Evolutionary conservation across 2,113 vertebrate genomes (phyloP).

Genomic region (Alosa alosa): DNA sequence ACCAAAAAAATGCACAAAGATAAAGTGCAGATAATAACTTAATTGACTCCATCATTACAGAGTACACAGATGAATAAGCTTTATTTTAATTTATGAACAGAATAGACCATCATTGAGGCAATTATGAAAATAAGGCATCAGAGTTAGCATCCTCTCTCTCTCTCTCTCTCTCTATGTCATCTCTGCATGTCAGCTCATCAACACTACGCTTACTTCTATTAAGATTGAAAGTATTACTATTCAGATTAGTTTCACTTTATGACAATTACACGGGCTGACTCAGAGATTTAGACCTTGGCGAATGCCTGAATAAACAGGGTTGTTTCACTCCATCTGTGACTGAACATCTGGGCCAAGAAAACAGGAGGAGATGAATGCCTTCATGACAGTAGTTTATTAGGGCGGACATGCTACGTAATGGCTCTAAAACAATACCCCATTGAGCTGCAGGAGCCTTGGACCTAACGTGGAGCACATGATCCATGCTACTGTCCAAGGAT

Average conservation of each 20-base stretch:
- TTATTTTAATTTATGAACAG: conserved; percentile 26
- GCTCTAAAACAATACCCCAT: conserved; percentile 34
- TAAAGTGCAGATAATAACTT: conserved; percentile 42
- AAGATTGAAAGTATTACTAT: conserved; percentile 17
- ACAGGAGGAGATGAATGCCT: conserved; percentile 36
- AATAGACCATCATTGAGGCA: conserved; percentile 34
- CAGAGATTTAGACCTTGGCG: conserved; percentile 25
- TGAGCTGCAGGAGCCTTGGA: conserved; percentile 24
- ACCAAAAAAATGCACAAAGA: conserved; percentile 36
- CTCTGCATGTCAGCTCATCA: neutral
- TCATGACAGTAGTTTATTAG: conserved; percentile 36
- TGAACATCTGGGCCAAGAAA: conserved; percentile 30
- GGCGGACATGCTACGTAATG: conserved; percentile 33
- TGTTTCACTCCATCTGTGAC: neutral
- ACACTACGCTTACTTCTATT: neutral
- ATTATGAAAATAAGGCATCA: conserved; percentile 31
- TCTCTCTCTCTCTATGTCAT: neutral
- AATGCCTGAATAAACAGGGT: conserved; percentile 35
- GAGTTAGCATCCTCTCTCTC: neutral
- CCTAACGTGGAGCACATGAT: conserved; percentile 36
- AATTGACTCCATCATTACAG: conserved; percentile 29
- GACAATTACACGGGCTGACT: conserved; percentile 34
- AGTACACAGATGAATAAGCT: conserved; percentile 34
- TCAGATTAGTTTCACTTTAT: conserved; percentile 32
- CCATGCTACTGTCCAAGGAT: conserved; percentile 44